A percentile compares a stretch with the other conserved stretches of the same genome.
Evolutionary conservation across 2,113 vertebrate genomes (phyloP).

Genomic region (Eptesicus fuscus): DNA sequence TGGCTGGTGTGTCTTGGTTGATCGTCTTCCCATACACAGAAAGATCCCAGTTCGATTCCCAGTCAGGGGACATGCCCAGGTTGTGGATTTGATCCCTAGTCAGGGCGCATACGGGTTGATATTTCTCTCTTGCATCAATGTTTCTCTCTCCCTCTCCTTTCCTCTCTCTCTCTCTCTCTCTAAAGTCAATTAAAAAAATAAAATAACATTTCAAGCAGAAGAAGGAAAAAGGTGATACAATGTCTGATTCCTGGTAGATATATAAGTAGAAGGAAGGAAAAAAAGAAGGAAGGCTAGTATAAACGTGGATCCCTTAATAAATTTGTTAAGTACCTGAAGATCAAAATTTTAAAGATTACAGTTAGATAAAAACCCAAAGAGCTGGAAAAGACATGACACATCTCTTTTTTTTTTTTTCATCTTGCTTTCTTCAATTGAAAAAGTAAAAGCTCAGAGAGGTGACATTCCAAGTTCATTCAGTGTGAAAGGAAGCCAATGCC

Average conservation of each 20-base stretch:
- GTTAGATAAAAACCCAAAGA: slow-evolving; percentile 3
- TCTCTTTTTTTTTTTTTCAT: not conserved
- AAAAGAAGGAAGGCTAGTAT: not conserved
- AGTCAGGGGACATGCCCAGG: too few species aligned
- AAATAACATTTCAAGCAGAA: not conserved
- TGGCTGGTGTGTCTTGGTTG: too few species aligned
- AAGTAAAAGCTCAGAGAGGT: not conserved
- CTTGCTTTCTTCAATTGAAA: not conserved
- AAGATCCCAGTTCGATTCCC: too few species aligned
- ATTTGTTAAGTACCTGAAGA: not conserved
- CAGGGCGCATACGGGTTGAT: too few species aligned
- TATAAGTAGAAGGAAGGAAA: not conserved
- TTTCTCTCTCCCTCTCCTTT: too few species aligned
- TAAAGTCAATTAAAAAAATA: not conserved
- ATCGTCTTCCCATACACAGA: too few species aligned
- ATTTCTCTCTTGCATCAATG: too few species aligned
- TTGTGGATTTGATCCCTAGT: too few species aligned
- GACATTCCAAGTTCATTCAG: not conserved
- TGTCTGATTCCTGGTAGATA: not conserved
- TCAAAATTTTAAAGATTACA: not conserved
- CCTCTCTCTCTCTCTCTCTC: too few species aligned
- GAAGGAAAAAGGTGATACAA: not conserved
- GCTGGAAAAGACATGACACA: not conserved
- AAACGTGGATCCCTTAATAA: not conserved
- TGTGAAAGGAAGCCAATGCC: not conserved